phyloP scores from a whole-genome alignment of 2,888 invertebrate genomes.

The Geophilus truncorum region DNA sequence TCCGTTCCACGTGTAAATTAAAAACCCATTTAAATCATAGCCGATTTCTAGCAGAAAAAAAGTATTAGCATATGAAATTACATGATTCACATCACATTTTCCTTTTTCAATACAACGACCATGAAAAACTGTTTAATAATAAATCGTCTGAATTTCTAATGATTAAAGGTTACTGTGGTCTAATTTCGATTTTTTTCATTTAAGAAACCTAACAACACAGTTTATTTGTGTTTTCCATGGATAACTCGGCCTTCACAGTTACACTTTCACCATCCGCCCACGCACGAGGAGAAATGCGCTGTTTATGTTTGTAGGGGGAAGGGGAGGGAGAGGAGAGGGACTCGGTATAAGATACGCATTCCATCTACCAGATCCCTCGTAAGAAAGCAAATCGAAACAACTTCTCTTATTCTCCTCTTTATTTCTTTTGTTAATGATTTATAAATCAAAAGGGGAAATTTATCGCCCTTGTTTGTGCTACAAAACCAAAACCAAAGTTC shows the following conservation, averaged over 20 bases:
- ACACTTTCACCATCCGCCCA: constrained; percentile 7
- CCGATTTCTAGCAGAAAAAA: neutral
- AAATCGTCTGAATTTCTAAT: neutral
- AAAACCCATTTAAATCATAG: neutral
- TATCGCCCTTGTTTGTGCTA: neutral
- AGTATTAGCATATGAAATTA: neutral
- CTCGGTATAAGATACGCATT: neutral
- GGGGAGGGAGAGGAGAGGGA: too few species aligned
- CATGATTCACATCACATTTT: neutral
- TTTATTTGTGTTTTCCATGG: neutral
- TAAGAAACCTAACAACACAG: neutral
- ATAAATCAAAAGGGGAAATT: too few species aligned
- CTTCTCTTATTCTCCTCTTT: neutral
- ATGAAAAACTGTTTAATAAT: neutral
- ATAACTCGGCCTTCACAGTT: neutral
- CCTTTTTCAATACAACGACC: neutral
- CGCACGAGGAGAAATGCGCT: neutral
- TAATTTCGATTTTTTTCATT: too few species aligned
- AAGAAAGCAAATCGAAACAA: neutral
- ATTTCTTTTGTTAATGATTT: too few species aligned
- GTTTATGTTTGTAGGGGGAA: neutral
- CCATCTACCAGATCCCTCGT: neutral
- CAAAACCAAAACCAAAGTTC: neutral
- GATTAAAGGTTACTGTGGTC: neutral
- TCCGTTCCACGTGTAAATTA: neutral